Evolutionary conservation across 2,797 vertebrate genomes (phyloP), one percentile per base, ranked within the genome.

Genomic region (Catostomus latipinnis): DNA sequence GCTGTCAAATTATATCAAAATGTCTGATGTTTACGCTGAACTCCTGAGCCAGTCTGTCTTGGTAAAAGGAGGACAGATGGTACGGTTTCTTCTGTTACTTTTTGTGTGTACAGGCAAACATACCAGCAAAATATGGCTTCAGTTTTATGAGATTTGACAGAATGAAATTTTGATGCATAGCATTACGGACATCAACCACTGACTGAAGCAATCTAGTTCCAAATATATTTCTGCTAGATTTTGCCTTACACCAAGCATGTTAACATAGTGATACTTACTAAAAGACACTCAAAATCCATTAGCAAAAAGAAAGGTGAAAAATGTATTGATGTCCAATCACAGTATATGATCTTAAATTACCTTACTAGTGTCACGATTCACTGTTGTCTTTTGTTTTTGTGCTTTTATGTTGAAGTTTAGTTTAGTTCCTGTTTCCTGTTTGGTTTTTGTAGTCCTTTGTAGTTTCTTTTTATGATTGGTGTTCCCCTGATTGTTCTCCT

Each of bases 261-360:
- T 52, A 60, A 45, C 65, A 50, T 34, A 34, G 50, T 0, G 8
- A n/a, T 49, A 46, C 45, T 49, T 16, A 14, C 45, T 22, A 8
- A 65, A 65, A 45, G 5, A 14, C 49, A 1, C 49, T 18, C 67
- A 6, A 66, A 81, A 83, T 81, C 76, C 52, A 71, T 74, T 53
- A 54, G 8, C n/a, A 43, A 49, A 69, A 22, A 69, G 22, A 62
- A 63, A 68, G 63, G 57, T 45, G 45, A 76, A 68, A 34, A 65
- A 56, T 11, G 5, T 6, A 56, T 12, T 56, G 22, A 46, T 12
- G 0, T 82, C 72, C 34, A 57, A 22, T 68, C 65, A 6, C 14
- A 58, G 87, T 91, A 87, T 80, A 91, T 91, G 84, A 88, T 92
- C 90, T 93, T 94, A 93, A 94, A 93, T 94, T 94, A 93, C 91